Evolutionary conservation across 2,113 vertebrate species (phyloP).

Genomic region (Strigops habroptila): DNA sequence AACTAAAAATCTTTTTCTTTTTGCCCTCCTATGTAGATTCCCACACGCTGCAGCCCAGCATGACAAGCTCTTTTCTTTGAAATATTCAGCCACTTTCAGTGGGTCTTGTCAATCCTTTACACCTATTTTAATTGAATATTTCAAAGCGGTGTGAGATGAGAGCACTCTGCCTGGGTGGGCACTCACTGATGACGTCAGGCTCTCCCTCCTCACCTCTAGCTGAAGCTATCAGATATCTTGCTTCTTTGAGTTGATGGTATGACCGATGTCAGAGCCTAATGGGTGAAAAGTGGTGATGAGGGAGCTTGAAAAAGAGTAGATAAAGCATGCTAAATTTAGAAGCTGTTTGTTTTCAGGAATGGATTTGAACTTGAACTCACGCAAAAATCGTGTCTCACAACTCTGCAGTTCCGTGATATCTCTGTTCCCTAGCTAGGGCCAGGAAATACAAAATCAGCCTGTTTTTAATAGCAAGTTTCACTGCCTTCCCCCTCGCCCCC

Average conservation of each 20-base stretch:
- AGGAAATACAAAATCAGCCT: background rate
- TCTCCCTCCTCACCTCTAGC: background rate
- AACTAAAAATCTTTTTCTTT: constrained; percentile 29
- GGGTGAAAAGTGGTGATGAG: background rate
- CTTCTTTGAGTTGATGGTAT: background rate
- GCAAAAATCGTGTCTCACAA: rapidly evolving
- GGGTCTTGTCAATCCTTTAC: constrained; percentile 28
- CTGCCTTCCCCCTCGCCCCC: rapidly evolving
- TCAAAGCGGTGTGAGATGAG: constrained; percentile 28
- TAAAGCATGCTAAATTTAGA: background rate
- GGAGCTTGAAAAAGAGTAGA: background rate
- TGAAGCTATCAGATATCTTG: background rate
- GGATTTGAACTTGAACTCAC: background rate
- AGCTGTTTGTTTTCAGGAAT: constrained; percentile 16
- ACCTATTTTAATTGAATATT: constrained; percentile 45
- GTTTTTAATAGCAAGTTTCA: background rate
- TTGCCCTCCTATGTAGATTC: constrained; percentile 44
- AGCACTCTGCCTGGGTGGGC: constrained; percentile 27
- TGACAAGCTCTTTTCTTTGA: constrained; percentile 32
- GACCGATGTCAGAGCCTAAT: constrained; percentile 11
- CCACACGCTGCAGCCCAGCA: background rate
- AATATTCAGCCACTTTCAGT: constrained; percentile 19
- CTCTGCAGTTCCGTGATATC: background rate
- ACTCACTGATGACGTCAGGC: background rate
- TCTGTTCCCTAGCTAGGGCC: background rate